Evolutionary conservation across 2,797 vertebrate genomes (phyloP).

Genomic region (Gambusia yucatana): DNA sequence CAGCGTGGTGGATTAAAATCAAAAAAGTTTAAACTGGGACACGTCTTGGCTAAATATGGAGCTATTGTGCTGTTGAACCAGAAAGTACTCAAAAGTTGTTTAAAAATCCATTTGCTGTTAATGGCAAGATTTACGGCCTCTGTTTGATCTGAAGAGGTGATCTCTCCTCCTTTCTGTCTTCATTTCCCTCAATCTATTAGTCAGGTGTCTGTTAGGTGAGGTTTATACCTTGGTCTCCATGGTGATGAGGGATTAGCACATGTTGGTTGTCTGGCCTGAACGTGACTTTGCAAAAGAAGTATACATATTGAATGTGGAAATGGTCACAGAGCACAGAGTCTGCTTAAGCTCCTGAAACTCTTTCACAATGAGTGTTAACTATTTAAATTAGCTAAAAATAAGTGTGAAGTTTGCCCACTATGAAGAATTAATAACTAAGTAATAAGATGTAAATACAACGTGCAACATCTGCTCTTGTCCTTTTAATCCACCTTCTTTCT

Average conservation of each 20-base stretch:
- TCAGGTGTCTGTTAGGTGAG: conserved; percentile 54
- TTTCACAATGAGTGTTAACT: background rate
- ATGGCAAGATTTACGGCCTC: background rate
- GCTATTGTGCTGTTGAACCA: background rate
- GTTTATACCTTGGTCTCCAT: conserved; percentile 66
- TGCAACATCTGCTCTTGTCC: background rate
- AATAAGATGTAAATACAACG: background rate
- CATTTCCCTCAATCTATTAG: conserved; percentile 25
- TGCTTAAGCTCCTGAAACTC: background rate
- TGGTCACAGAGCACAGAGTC: conserved; percentile 22
- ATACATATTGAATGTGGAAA: conserved; percentile 29
- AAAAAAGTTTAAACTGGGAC: conserved; percentile 17
- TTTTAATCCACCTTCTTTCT: background rate
- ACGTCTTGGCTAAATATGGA: conserved; percentile 3
- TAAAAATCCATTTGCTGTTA: background rate
- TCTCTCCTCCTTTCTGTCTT: conserved; percentile 22
- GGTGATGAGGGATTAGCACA: conserved; percentile 57
- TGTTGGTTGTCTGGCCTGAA: conserved; percentile 62
- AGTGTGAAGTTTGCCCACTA: background rate
- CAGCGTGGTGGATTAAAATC: conserved; percentile 11
- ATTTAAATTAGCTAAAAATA: background rate
- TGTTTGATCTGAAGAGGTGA: conserved; percentile 3
- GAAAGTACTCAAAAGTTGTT: background rate
- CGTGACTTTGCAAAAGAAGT: conserved; percentile 37
- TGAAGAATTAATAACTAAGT: background rate